These are phyloP conservation scores for Cyrtonyx montezumae DNA, from an alignment of 2,113 vertebrate species.

Conservation along the genomic window DNA sequence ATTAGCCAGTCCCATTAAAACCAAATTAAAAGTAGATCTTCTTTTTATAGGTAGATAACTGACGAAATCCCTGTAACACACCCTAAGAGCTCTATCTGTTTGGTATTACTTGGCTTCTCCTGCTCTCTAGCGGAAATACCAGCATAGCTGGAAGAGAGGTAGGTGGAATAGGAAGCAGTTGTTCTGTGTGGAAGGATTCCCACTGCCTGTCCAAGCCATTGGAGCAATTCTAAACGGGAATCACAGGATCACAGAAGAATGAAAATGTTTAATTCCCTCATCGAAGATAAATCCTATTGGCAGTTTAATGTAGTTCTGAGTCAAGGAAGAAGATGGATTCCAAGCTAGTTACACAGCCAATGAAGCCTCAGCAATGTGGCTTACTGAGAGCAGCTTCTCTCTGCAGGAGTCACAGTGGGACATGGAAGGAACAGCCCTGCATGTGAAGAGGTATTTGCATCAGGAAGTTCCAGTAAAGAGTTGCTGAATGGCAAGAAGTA, in stretches of 20 bases:
- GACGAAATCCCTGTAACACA: not conserved
- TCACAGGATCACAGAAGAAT: not conserved
- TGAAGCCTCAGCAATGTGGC: slow-evolving; percentile 40
- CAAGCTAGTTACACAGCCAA: slow-evolving; percentile 44
- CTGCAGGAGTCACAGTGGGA: slow-evolving; percentile 67
- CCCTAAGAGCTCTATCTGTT: not conserved
- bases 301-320: slow-evolving; percentile 42
- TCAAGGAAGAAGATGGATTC: slow-evolving; percentile 43
- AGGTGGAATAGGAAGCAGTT: slow-evolving; percentile 9
- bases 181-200: not conserved
- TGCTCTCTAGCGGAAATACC: not conserved
- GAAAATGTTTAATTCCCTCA: not conserved
- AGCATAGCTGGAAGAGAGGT: not conserved
- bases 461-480: slow-evolving; percentile 60
- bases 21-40: not conserved
- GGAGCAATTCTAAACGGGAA: slow-evolving; percentile 15
- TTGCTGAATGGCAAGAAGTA: slow-evolving; percentile 51
- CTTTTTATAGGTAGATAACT: not conserved
- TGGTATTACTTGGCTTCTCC: not conserved
- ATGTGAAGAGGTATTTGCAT: slow-evolving; percentile 71
- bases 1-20: not conserved
- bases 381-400: slow-evolving; percentile 66
- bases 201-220: not conserved
- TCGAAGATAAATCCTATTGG: slow-evolving; percentile 46
- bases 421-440: slow-evolving; percentile 48